These are phyloP conservation scores for Anseranas semipalmata DNA, from an alignment of 2,113 vertebrate genomes.

Conservation along the genomic window DNA sequence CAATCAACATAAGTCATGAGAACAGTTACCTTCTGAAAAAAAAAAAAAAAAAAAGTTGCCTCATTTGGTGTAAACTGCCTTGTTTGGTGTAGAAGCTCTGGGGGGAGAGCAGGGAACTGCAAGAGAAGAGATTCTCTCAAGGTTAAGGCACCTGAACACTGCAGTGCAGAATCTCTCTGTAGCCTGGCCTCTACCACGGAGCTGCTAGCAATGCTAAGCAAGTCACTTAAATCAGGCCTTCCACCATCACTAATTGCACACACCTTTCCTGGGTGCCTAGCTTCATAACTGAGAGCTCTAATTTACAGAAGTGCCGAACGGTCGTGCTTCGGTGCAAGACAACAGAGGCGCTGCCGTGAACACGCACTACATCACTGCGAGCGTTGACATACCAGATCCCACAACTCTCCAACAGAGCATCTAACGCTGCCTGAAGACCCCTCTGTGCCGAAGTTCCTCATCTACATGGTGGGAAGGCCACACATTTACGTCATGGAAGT, in stretches of 20 bases:
- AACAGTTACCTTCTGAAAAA: neutral
- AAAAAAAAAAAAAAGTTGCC: neutral
- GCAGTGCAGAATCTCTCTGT: neutral
- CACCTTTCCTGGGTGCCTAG: neutral
- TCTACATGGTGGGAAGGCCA: fast-evolving
- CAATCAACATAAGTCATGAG: neutral
- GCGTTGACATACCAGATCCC: fast-evolving
- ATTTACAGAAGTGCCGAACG: neutral
- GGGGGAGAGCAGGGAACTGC: neutral
- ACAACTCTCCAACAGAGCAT: neutral
- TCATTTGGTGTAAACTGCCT: too few species aligned
- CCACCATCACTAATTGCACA: neutral
- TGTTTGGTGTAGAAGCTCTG: neutral
- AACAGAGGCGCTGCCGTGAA: neutral
- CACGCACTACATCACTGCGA: fast-evolving
- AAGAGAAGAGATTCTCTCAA: neutral
- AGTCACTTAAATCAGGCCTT: neutral
- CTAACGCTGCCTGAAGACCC: neutral
- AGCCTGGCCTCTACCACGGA: neutral
- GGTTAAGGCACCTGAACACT: neutral
- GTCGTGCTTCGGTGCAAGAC: neutral
- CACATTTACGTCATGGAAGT: neutral
- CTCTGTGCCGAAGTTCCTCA: neutral
- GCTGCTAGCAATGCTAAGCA: neutral
- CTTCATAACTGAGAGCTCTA: neutral